Evolutionary conservation across 2,888 invertebrate species (phyloP).

Genomic region (Eucriotettix oculatus): DNA sequence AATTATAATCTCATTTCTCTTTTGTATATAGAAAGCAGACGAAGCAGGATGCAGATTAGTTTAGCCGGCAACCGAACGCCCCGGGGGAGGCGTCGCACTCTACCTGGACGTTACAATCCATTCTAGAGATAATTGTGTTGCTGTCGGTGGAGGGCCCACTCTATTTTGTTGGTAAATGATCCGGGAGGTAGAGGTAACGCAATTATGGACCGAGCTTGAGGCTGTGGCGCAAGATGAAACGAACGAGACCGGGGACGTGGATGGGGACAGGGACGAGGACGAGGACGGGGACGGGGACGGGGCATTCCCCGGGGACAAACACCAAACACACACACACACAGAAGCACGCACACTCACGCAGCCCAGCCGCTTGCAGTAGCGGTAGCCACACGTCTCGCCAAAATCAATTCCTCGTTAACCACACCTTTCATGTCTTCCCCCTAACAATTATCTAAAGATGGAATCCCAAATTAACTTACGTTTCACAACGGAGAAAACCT

Average conservation of each 20-base stretch:
- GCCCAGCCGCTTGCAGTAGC: too few species aligned
- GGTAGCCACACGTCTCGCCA: too few species aligned
- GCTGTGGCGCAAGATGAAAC: background rate
- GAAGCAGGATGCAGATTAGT: conserved; percentile 2
- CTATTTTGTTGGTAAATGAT: conserved; percentile 12
- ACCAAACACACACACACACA: too few species aligned
- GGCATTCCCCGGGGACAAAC: too few species aligned
- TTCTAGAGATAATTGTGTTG: conserved; percentile 9
- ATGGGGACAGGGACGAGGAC: background rate
- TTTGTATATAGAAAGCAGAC: conserved; percentile 6
- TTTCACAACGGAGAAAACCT: too few species aligned
- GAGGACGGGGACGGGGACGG: background rate
- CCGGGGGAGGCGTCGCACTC: background rate
- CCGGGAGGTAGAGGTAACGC: conserved; percentile 3
- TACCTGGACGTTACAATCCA: conserved; percentile 8
- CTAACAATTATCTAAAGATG: too few species aligned
- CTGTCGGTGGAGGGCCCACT: conserved; percentile 3
- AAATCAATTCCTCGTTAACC: too few species aligned
- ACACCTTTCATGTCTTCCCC: too few species aligned
- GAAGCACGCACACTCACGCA: too few species aligned
- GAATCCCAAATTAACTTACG: too few species aligned
- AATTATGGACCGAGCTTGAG: background rate
- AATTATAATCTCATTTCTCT: conserved; percentile 12
- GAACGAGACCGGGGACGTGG: background rate
- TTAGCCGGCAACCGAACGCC: conserved; percentile 1